phyloP scores from a whole-genome alignment of 2,797 vertebrate species.

The Iguana delicatissima region DNA sequence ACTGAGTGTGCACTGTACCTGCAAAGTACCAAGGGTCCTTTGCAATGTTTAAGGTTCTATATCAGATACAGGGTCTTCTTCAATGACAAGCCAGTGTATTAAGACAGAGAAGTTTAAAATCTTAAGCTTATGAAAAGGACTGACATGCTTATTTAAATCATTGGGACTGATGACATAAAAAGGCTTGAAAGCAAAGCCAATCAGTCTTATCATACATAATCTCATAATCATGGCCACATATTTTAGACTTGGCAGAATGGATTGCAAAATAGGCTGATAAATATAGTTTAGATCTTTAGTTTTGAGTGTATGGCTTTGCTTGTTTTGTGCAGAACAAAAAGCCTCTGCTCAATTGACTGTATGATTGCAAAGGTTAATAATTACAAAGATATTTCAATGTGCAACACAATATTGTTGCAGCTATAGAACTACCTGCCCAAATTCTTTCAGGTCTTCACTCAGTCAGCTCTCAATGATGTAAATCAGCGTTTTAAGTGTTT shows the following conservation, averaged over 20 bases:
- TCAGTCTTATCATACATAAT: neutral
- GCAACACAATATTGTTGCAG: neutral
- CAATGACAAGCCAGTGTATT: neutral
- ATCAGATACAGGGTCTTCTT: neutral
- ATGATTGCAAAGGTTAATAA: conserved; percentile 3
- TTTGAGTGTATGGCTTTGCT: conserved; percentile 9
- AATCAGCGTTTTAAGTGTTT: neutral
- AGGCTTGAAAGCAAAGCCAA: conserved; percentile 38
- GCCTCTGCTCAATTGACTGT: neutral
- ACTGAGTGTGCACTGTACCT: neutral
- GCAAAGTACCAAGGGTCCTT: neutral
- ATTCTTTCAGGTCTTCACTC: neutral
- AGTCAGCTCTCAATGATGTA: neutral
- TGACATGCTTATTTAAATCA: conserved; percentile 24
- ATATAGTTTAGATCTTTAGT: neutral
- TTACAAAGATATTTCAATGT: neutral
- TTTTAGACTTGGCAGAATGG: neutral
- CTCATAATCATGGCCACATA: conserved; percentile 12
- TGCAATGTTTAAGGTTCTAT: neutral
- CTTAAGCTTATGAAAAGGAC: neutral
- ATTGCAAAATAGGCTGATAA: neutral
- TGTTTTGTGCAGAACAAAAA: neutral
- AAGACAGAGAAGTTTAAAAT: neutral
- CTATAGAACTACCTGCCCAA: neutral
- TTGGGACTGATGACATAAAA: conserved; percentile 14